Percentiles rank a stretch among this genome's conserved stretches.
Evolutionary conservation across 2,113 vertebrate genomes (phyloP).

Genomic region (Murina feae): DNA sequence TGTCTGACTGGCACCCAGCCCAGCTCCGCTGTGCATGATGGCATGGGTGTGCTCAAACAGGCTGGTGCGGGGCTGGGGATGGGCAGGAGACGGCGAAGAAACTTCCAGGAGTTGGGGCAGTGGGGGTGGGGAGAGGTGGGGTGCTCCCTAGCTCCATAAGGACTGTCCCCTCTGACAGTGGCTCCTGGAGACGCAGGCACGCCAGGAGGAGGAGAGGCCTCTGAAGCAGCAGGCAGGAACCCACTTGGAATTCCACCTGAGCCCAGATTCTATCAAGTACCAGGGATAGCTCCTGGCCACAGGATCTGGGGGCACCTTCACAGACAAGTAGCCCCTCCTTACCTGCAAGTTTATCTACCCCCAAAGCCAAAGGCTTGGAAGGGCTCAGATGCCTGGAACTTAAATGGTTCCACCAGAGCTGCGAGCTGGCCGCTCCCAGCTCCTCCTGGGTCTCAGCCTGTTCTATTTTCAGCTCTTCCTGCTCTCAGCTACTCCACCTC

Average conservation of each 20-base stretch:
- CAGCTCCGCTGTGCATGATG: not conserved
- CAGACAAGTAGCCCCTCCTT: not conserved
- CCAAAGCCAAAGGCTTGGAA: not conserved
- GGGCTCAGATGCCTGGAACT: not conserved
- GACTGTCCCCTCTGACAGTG: not conserved
- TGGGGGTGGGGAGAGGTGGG: not conserved
- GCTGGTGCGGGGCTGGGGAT: not conserved
- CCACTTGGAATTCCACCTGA: not conserved
- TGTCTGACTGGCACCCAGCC: conserved; percentile 40
- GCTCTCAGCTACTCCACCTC: not conserved
- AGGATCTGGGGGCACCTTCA: not conserved
- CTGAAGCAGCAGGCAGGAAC: not conserved
- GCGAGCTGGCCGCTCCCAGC: not conserved
- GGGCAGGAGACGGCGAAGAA: not conserved
- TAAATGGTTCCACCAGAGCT: not conserved
- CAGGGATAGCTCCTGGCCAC: not conserved
- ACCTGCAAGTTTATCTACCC: not conserved
- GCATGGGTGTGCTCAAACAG: not conserved
- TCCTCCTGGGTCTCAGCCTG: not conserved
- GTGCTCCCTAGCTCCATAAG: not conserved
- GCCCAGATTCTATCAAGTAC: not conserved
- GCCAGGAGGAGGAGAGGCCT: not conserved
- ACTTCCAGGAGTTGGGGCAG: not conserved
- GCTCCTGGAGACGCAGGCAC: not conserved
- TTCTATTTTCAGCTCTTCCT: not conserved